phyloP scores from a whole-genome alignment of 2,888 invertebrate genomes.

The Tetragnatha montana region DNA sequence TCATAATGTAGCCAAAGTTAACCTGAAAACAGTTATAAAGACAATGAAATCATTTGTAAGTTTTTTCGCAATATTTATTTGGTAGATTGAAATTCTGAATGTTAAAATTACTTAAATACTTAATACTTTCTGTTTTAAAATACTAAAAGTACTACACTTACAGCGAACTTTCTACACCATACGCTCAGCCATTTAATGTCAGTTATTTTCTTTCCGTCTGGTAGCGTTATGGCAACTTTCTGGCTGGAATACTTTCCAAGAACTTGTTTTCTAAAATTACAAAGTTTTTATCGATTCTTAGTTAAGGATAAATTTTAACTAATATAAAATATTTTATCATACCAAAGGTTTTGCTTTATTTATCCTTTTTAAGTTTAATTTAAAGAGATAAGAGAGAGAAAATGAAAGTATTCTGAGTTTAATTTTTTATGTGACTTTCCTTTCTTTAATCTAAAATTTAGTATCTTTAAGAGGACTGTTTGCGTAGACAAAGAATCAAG shows the following conservation, averaged over 20 bases:
- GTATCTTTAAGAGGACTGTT: no score
- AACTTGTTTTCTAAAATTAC: constrained; percentile 77
- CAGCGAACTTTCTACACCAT: constrained; percentile 73
- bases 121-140: background rate
- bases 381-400: background rate
- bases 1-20: constrained; percentile 73
- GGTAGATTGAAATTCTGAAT: background rate
- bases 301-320: no score
- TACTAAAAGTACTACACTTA: constrained; percentile 56
- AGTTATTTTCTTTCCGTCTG: constrained; percentile 71
- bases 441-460: no score
- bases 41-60: no score
- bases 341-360: background rate
- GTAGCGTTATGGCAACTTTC: constrained; percentile 73
- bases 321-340: background rate
- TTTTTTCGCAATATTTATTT: background rate
- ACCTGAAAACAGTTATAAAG: constrained; percentile 55
- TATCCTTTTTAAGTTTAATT: background rate
- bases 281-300: no score
- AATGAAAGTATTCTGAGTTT: background rate
- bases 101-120: no score
- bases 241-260: constrained; percentile 72
- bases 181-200: constrained; percentile 73
- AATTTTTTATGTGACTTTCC: no score
- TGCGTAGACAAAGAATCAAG: no score